Evolutionary conservation across 2,888 invertebrate species (phyloP).

Genomic region (Sialis lutaria): DNA sequence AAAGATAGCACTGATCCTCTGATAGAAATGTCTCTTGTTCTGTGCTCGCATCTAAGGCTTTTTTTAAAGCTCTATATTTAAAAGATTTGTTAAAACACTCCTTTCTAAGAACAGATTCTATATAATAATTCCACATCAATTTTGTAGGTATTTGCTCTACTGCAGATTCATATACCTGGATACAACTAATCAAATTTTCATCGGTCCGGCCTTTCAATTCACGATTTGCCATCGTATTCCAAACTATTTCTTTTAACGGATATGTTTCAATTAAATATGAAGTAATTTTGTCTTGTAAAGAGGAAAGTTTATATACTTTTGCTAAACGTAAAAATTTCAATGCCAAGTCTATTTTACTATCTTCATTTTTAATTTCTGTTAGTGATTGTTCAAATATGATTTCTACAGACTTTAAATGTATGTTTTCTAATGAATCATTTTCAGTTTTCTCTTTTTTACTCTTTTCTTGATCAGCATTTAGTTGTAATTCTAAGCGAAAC

Average conservation of each 20-base stretch:
- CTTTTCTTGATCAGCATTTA: neutral
- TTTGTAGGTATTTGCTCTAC: neutral
- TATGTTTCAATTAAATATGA: conserved; percentile 6
- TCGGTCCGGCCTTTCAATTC: conserved; percentile 8
- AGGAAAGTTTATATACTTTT: too few species aligned
- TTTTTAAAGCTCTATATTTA: neutral
- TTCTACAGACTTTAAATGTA: neutral
- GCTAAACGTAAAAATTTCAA: too few species aligned
- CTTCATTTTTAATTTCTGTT: too few species aligned
- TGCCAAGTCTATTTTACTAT: too few species aligned
- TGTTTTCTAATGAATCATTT: conserved; percentile 1
- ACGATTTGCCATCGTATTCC: conserved; percentile 7
- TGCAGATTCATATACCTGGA: neutral
- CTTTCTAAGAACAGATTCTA: neutral
- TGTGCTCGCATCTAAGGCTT: neutral
- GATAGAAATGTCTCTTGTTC: neutral
- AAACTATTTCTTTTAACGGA: conserved; percentile 6
- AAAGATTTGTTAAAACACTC: neutral
- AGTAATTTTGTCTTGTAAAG: conserved; percentile 6
- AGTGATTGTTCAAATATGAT: conserved; percentile 1
- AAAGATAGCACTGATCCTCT: neutral
- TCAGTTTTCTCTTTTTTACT: conserved; percentile 2
- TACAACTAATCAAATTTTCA: neutral
- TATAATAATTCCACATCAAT: neutral
- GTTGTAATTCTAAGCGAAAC: conserved; percentile 7